Evolutionary conservation across 2,113 vertebrate genomes (phyloP), one percentile per base, ranked within the genome.

Genomic region (Emydura subglobosa): DNA sequence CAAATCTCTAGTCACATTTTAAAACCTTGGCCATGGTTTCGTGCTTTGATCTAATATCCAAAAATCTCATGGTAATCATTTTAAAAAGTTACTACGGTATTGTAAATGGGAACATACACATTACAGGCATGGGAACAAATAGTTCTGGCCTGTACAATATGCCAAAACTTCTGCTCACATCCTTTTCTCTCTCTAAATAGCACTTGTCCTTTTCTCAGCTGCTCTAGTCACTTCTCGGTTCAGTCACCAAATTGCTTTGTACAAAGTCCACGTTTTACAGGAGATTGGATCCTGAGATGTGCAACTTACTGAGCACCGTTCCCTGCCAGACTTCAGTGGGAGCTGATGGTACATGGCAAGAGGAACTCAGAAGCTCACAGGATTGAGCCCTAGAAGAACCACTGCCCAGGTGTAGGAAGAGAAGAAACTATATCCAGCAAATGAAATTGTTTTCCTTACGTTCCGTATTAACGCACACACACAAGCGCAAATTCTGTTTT

Each of bases 251-350:
- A 96, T 83, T 89, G 85, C 90, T 95, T 90, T 89, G 86, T 83
- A 94, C 89, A 90, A 27, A 94, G 80, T 89, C 93, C 93, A 93
- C 86, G 79, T 95, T 96, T 96, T 95, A 93, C 76, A 83, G 83
- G 90, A 92, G 92, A 95, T 96, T 93, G 50, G 74, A 96, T 89
- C 51, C 83, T 59, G 53, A 95, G 89, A 50, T 50, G 53, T 87
- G 74, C 65, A 81, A 86, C 95, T 94, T 95, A 87, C 89, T 94
- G 89, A 95, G 89, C 83, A 74, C 92, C 94, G 81, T 87, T 49
- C 47, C 22, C 79, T 83, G 90, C 85, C 93, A 1, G 92, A 94
- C 90, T 90, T 83, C 91, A 95, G 49, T 88, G 83, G 72, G 88
- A 72, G 85, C 3, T 34, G 2, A 6, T 78, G 82, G 25, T 0